A percentile compares a stretch with the other conserved stretches of the same genome.
Conservation (phyloP, 2,113 vertebrate genomes). For the Hiodon tergisus region DNA sequence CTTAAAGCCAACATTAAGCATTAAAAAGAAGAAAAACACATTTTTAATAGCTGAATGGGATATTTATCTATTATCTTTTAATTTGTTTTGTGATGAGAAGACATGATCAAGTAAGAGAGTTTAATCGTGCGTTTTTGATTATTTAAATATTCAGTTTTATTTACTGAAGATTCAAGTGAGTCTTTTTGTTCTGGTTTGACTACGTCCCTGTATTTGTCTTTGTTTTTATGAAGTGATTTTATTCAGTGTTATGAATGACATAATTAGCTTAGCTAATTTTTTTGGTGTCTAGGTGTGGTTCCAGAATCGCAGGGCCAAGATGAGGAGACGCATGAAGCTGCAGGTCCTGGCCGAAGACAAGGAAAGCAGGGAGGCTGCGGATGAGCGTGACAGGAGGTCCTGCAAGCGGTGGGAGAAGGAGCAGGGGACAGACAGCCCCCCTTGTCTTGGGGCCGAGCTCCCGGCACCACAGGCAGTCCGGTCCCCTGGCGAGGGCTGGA, state of each 20-base stretch:
- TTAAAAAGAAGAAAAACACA: too few species aligned
- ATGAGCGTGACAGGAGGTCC: background rate
- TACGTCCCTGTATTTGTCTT: too few species aligned
- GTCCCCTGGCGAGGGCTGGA: too few species aligned
- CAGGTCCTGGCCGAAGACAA: slow-evolving; percentile 46
- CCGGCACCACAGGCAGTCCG: background rate
- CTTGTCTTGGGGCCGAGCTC: slow-evolving; percentile 40
- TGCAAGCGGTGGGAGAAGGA: slow-evolving; percentile 42
- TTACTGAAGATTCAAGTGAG: background rate
- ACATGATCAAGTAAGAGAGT: too few species aligned
- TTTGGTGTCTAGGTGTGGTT: slow-evolving; percentile 67
- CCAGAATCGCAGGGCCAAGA: slow-evolving; percentile 75
- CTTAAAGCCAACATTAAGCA: too few species aligned
- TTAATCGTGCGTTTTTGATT: too few species aligned
- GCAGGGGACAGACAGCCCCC: slow-evolving; percentile 40
- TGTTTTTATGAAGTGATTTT: background rate
- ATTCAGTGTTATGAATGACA: too few species aligned
- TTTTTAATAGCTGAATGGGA: too few species aligned
- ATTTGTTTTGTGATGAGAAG: too few species aligned
- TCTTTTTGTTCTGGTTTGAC: background rate
- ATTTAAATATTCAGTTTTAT: too few species aligned
- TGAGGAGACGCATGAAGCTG: slow-evolving; percentile 72
- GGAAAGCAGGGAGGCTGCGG: slow-evolving; percentile 32
- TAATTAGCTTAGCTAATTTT: too few species aligned
- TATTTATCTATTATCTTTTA: too few species aligned